These are phyloP conservation scores for Eriocheir sinensis DNA, from an alignment of 1,140 invertebrate genomes.

Conservation along the genomic window DNA sequence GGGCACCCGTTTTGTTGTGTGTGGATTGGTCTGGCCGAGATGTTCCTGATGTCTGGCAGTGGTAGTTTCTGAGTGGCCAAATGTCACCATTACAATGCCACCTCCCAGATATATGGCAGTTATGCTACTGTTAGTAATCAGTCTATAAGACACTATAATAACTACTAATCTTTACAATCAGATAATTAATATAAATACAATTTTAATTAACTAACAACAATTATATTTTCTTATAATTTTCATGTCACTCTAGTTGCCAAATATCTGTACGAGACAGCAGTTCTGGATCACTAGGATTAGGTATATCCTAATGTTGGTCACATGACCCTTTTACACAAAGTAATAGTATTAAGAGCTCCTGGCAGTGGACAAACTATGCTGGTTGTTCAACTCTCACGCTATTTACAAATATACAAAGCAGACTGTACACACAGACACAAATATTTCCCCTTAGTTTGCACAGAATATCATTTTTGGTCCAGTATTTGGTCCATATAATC, in stretches of 20 bases:
- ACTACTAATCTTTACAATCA: conserved; percentile 51
- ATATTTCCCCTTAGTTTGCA: conserved; percentile 69
- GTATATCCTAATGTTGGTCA: conserved; percentile 72
- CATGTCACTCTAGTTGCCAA: conserved; percentile 63
- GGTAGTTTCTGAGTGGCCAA: conserved; percentile 66
- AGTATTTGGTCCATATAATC: conserved; percentile 73
- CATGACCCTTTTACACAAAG: conserved; percentile 70
- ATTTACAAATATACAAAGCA: conserved; percentile 77
- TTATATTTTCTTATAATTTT: conserved; percentile 58
- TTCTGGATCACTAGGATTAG: conserved; percentile 73
- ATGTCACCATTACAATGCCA: conserved; percentile 62
- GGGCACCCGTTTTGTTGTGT: conserved; percentile 74
- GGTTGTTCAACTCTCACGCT: conserved; percentile 78
- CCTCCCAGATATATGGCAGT: conserved; percentile 70
- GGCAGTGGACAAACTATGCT: conserved; percentile 78
- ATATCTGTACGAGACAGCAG: conserved; percentile 68
- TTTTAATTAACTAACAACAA: conserved; percentile 63
- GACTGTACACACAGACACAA: conserved; percentile 75
- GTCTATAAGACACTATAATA: conserved; percentile 51
- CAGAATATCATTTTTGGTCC: conserved; percentile 75
- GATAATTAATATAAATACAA: conserved; percentile 62
- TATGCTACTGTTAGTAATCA: conserved; percentile 59
- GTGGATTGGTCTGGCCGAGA: conserved; percentile 75
- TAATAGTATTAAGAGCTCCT: conserved; percentile 76
- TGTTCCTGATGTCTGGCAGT: conserved; percentile 76